Base-by-base conservation (phyloP, 1,140 invertebrate species). In the Anagrus nilaparvatae region DNA sequence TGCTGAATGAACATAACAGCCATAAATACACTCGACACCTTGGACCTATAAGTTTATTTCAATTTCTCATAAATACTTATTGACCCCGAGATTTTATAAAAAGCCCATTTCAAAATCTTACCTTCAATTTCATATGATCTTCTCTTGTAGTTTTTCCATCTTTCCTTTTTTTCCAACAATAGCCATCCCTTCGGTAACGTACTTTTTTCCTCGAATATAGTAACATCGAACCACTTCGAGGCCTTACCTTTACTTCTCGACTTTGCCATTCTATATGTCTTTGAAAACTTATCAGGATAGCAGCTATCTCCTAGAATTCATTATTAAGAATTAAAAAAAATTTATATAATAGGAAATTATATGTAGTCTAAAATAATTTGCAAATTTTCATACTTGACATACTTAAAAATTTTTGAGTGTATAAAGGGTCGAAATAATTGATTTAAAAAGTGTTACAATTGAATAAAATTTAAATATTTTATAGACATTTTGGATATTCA, bases 51-150 rank as follows among this genome's bases (percentile, higher is more conserved):
- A 12, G 20, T 19, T 29, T 18, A 29, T 9, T 28, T 40, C 2
- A 19, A 14, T 23, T n/a, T 19, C 31, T 25, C 40, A 24, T 19
- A 27, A 37, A 21, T 37, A n/a, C n/a, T n/a, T n/a, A 13, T 27
- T 12, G 4, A 23, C 16, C 8, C 9, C n/a, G 18, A 23, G n/a
- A 16, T 13, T 23, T 25, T 3, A 23, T 31, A 17, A n/a, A 39
- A 29, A 10, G 13, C 2, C 10, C 14, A 23, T 23, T 27, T 10
- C 6, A 16, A 34, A 23, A 17, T 32, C n/a, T 44, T 48, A 97
- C 93, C 78, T 97, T 98, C 27, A 97, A 76, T 69, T 97, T 97
- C 94, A 97, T 97, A 65, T 97, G 94, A 78, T 98, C 95, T 69
- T 98, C 95, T 50, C 95, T 70, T 19, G 93, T 97, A 33, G 93